Conservation (phyloP, 2,888 invertebrate species). For the Parnassius apollo region DNA sequence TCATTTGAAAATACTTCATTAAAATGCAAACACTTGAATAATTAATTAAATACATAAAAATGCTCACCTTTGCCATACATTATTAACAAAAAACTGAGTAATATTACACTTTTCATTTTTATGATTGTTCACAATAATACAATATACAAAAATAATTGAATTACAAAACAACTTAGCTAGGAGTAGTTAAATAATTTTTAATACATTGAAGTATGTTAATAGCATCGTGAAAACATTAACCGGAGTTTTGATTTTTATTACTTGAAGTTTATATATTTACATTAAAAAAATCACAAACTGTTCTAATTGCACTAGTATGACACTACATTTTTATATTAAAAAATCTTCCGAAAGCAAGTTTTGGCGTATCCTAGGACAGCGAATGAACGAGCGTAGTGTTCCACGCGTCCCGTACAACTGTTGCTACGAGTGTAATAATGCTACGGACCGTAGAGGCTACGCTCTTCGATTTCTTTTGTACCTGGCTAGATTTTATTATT, state of each 20-base stretch:
- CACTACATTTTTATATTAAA: constrained; percentile 23
- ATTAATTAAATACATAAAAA: constrained; percentile 7
- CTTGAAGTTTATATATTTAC: background rate
- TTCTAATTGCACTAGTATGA: background rate
- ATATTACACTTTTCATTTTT: constrained; percentile 25
- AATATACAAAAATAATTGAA: background rate
- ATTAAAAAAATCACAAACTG: background rate
- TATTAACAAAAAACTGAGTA: constrained; percentile 21
- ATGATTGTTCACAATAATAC: background rate
- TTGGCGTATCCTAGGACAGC: constrained; percentile 33
- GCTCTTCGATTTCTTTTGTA: constrained; percentile 29
- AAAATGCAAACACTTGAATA: background rate
- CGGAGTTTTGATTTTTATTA: too few relatives aligned
- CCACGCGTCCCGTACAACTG: constrained; percentile 67
- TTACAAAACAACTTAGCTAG: background rate
- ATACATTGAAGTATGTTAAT: background rate
- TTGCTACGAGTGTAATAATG: constrained; percentile 53
- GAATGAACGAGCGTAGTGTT: constrained; percentile 57
- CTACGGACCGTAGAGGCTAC: constrained; percentile 32
- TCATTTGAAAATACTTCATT: too few relatives aligned
- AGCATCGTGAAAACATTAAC: too few relatives aligned
- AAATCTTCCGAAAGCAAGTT: constrained; percentile 23
- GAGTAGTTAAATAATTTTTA: background rate
- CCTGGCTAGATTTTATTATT: constrained; percentile 27
- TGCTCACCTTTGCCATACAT: constrained; percentile 28